Base-by-base conservation (phyloP, 2,113 vertebrate genomes). In the Circaetus cinerascens region DNA sequence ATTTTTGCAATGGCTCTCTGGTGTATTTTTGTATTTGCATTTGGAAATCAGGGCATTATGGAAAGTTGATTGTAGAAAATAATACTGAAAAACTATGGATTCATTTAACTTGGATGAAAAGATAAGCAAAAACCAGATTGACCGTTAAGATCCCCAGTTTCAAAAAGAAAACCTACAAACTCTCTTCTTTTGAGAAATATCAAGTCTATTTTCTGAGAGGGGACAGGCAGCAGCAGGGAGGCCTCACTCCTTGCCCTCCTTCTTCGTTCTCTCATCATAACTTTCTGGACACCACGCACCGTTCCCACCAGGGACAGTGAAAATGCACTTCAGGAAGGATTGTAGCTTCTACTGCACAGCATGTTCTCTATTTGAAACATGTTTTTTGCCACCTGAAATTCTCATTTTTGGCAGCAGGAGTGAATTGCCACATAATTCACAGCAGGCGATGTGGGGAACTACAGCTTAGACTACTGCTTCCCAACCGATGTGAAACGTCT, bases 401-500 rank as follows among this genome's bases (percentile, higher is more conserved):
- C 45, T 26, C 6, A 19, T 32, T 74, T n/a, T 69, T 68, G 14
- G 59, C 43, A 84, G 53, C 56, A 86, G 71, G 19, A 72, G 11
- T 72, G 34, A 80, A 38, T 36, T 38, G 79, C 20, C 56, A 57
- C 27, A 26, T 71, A 79, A 88, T 29, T 83, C 6, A 30, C 11
- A 77, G 69, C 50, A 83, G 67, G 38, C 40, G 53, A 75, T 41
- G 13, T 26, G 34, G 45, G 1, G 1, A 86, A 23, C 36, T 71
- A 55, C 9, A 50, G 11, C 22, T 86, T 46, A 32, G 17, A 22
- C 3, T 46, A 40, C 55, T 72, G 38, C 81, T 77, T 73, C 50
- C 29, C 26, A 50, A 4, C 5, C 0, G 0, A 59, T n/a, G 32
- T 15, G 36, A 46, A 14, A 16, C 2, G 11, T 51, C 22, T 73